Evolutionary conservation across 2,113 vertebrate genomes (phyloP).

Genomic region (Corythornis cristatus): DNA sequence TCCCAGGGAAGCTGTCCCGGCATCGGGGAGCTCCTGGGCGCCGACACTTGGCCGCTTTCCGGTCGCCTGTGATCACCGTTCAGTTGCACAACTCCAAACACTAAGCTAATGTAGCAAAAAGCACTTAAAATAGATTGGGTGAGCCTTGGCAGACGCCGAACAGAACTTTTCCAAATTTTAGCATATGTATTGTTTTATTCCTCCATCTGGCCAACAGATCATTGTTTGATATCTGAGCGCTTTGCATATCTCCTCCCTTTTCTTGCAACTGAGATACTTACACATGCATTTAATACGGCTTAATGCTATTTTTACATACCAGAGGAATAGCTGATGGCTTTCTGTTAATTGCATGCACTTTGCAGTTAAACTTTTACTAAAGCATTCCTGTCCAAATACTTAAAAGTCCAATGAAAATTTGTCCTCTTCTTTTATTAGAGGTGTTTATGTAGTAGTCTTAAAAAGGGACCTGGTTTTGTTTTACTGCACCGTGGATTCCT

Average conservation of each 20-base stretch:
- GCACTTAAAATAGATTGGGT: conserved; percentile 80
- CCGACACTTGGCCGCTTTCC: conserved; percentile 73
- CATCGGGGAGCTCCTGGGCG: conserved; percentile 37
- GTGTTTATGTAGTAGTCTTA: conserved; percentile 68
- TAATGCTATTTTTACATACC: conserved; percentile 67
- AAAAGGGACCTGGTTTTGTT: conserved; percentile 62
- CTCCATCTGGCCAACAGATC: conserved; percentile 76
- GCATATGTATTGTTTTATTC: conserved; percentile 76
- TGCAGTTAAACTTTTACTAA: conserved; percentile 60
- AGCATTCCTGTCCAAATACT: conserved; percentile 49
- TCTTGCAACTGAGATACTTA: conserved; percentile 72
- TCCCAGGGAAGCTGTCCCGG: background rate
- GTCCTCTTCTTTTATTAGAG: conserved; percentile 62
- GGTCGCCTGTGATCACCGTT: conserved; percentile 80
- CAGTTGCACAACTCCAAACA: conserved; percentile 70
- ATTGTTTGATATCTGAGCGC: conserved; percentile 70
- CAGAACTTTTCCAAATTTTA: conserved; percentile 74
- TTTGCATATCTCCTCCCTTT: conserved; percentile 75
- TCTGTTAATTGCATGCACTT: conserved; percentile 62
- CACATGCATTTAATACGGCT: conserved; percentile 65
- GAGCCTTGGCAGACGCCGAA: conserved; percentile 67
- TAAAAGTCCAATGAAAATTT: conserved; percentile 57
- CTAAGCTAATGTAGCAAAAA: conserved; percentile 83
- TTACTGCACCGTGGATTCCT: conserved; percentile 40
- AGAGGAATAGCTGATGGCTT: conserved; percentile 65